Percentiles rank a stretch among this genome's conserved stretches.
These are phyloP conservation scores for Ciconia boyciana DNA, from an alignment of 2,113 vertebrate genomes.

Conservation along the genomic window DNA sequence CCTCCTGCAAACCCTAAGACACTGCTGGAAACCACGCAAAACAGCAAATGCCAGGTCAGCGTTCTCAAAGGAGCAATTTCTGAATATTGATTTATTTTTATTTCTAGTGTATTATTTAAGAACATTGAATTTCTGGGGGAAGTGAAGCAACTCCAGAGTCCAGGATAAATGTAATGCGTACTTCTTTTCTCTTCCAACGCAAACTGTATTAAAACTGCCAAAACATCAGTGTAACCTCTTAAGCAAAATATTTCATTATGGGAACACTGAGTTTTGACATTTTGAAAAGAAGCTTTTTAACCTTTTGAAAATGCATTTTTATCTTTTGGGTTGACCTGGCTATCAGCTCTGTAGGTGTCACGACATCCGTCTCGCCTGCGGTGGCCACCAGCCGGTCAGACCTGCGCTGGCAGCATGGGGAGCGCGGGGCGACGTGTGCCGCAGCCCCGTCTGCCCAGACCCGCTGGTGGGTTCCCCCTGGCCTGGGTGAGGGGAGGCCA, in stretches of 20 bases:
- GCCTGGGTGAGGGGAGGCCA: background rate
- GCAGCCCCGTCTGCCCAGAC: too few species aligned
- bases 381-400: background rate
- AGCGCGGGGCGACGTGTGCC: rapidly evolving
- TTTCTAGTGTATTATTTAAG: background rate
- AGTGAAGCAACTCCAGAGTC: background rate
- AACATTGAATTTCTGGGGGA: background rate
- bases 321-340: background rate
- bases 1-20: background rate
- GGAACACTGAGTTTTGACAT: background rate
- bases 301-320: background rate
- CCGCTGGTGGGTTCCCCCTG: background rate
- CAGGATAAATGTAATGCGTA: background rate
- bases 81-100: background rate
- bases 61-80: background rate
- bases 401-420: rapidly evolving
- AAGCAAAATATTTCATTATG: background rate
- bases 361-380: rapidly evolving
- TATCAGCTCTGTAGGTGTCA: background rate
- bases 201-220: background rate
- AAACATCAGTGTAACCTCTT: background rate
- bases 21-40: background rate
- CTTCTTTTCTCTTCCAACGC: background rate
- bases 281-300: background rate
- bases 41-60: too few species aligned